Conservation (phyloP, 2,888 invertebrate genomes). For the Itoplectis maculator region DNA sequence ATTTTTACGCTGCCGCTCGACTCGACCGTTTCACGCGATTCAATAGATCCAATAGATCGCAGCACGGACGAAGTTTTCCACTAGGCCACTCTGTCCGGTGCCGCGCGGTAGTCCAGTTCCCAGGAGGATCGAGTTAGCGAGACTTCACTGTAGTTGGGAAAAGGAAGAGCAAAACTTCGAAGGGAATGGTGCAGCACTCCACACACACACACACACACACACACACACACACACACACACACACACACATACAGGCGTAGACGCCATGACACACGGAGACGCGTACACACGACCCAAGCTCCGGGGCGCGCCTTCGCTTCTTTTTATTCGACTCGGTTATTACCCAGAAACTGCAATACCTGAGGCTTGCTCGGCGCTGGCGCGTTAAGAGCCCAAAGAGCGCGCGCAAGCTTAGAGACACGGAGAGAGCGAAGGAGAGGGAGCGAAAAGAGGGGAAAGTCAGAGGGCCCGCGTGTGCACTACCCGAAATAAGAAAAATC, state of each 20-base stretch:
- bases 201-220: constrained; percentile 35
- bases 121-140: not conserved
- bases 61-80: no score
- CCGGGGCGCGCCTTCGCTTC: constrained; percentile 30
- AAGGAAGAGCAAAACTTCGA: constrained; percentile 25
- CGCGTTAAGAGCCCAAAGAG: constrained; percentile 46
- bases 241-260: constrained; percentile 44
- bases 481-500: constrained; percentile 70
- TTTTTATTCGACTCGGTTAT: constrained; percentile 65
- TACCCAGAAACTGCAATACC: constrained; percentile 70
- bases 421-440: constrained; percentile 26
- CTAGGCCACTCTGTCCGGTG: no score
- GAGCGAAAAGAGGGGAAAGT: constrained; percentile 15
- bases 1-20: no score
- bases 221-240: constrained; percentile 32
- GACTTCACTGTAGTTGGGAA: constrained; percentile 11
- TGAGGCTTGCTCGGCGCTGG: constrained; percentile 36
- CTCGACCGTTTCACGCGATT: no score
- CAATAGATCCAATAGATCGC: no score
- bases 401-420: no score
- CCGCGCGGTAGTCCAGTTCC: no score
- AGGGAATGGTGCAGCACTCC: constrained; percentile 56
- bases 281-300: constrained; percentile 22
- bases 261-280: constrained; percentile 19
- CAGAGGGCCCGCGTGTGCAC: constrained; percentile 31